Evolutionary conservation across 2,113 vertebrate species (phyloP), one percentile per base, ranked within the genome.

Genomic region (Nothoprocta pentlandii): DNA sequence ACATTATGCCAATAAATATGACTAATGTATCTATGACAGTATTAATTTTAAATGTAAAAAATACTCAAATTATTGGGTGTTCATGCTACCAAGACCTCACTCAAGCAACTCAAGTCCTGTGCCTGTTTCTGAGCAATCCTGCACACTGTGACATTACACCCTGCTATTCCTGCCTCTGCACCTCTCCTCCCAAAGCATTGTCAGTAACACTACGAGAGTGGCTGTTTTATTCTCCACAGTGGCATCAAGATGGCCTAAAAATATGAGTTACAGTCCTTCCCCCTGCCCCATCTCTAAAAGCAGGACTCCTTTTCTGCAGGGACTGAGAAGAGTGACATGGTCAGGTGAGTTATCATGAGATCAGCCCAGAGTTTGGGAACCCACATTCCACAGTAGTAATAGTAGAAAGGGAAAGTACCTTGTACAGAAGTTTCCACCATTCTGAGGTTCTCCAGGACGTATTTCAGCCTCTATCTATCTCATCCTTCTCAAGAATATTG

Each of bases 331-430:
- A 16, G 2, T 32, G 15, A 4, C 44, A 39, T 5, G 41, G 6
- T 2, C 9, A 39, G 3, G 2, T 14, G 34, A 59, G 25, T 14
- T 14, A 12, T 28, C 20, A n/a, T 0, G 0, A 39, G 19, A 3
- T 70, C 54, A 39, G 39, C 21, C 17, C 30, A 9, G 20, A 41
- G 13, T 82, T 34, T 32, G 20, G 73, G 68, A 32, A 51, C 36
- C 54, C 58, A 19, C 36, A 39, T 25, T 66, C 17, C 9, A 30
- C n/a, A 83, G 15, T 44, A 61, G 11, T 9, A 42, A 63, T 34
- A 49, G 11, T 22, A 19, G 16, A 58, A 47, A 25, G 42, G n/a
- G 28, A 28, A 39, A 75, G 5, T 23, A n/a, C 25, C 22, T 61
- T 0, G 0, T 51, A n/a, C 42, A 28, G 61, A 36, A n/a, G 21